Evolutionary conservation across 2,797 vertebrate species (phyloP).

Genomic region (Cossypha heuglini): DNA sequence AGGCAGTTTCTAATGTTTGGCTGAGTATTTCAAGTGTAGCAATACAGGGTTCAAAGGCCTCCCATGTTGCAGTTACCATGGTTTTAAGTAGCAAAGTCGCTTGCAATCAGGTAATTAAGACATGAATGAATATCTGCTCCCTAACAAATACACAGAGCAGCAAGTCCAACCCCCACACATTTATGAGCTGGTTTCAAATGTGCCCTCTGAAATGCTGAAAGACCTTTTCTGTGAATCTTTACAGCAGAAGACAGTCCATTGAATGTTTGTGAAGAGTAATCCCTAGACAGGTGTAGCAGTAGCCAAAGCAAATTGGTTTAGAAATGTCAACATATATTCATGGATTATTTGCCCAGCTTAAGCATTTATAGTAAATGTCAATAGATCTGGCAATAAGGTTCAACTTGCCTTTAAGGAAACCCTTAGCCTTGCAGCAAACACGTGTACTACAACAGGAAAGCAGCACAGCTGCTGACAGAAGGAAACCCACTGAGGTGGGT

Average conservation of each 20-base stretch:
- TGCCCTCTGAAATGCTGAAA: not conserved
- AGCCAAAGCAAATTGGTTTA: conserved; percentile 49
- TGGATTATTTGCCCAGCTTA: conserved; percentile 4
- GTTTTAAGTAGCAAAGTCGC: not conserved
- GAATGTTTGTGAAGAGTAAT: conserved; percentile 6
- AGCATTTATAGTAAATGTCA: conserved; percentile 28
- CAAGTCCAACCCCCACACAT: not conserved
- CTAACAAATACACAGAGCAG: not conserved
- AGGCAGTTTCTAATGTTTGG: not conserved
- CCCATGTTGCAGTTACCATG: not conserved
- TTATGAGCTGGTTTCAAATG: not conserved
- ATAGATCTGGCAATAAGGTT: not conserved
- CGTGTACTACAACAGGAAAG: not conserved
- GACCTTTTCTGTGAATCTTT: not conserved
- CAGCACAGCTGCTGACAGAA: not conserved
- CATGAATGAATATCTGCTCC: not conserved
- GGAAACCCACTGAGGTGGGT: not conserved
- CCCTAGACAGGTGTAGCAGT: conserved; percentile 26
- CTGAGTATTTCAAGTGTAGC: not conserved
- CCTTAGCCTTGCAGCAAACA: not conserved
- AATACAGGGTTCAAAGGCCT: not conserved
- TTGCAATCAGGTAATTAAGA: not conserved
- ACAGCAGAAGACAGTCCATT: not conserved
- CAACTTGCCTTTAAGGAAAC: not conserved
- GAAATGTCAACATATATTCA: conserved; percentile 42